A percentile compares a stretch with the other conserved stretches of the same genome.
Conservation (phyloP, 2,113 vertebrate species). For the Barbus barbus region DNA sequence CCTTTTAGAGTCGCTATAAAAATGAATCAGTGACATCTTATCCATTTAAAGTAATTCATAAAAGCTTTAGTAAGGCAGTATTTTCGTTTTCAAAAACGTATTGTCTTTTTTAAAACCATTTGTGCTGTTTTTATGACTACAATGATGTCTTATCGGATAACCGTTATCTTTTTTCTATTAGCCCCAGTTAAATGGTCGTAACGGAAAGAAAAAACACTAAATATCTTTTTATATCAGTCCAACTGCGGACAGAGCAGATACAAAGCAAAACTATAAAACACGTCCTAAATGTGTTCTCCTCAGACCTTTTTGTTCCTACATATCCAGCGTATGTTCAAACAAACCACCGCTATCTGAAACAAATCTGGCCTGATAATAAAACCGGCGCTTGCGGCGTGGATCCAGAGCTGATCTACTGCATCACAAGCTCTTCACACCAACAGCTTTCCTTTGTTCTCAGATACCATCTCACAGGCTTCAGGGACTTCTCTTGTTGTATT, state of each 20-base stretch:
- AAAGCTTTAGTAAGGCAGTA: not conserved
- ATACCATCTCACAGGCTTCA: constrained; percentile 52
- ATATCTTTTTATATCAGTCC: not conserved
- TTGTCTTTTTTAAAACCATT: constrained; percentile 10
- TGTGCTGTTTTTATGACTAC: not conserved
- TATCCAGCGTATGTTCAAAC: constrained; percentile 24
- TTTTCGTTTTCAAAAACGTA: not conserved
- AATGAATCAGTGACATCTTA: constrained; percentile 17
- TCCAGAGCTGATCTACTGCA: constrained; percentile 23
- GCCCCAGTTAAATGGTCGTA: not conserved
- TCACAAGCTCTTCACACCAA: constrained; percentile 47
- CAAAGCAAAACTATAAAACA: not conserved
- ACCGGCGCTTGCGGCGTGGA: not conserved
- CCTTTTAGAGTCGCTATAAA: not conserved
- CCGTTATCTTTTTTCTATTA: not conserved
- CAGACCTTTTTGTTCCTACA: constrained; percentile 14
- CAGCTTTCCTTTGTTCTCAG: constrained; percentile 57
- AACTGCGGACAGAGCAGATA: not conserved
- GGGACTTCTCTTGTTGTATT: constrained; percentile 15
- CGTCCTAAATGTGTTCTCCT: not conserved
- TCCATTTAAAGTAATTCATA: not conserved
- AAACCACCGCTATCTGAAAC: constrained; percentile 54
- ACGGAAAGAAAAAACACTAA: not conserved
- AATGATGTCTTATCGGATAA: not conserved
- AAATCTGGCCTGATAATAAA: constrained; percentile 40